Conservation (phyloP, 1,140 invertebrate genomes). For the Patella vulgata region DNA sequence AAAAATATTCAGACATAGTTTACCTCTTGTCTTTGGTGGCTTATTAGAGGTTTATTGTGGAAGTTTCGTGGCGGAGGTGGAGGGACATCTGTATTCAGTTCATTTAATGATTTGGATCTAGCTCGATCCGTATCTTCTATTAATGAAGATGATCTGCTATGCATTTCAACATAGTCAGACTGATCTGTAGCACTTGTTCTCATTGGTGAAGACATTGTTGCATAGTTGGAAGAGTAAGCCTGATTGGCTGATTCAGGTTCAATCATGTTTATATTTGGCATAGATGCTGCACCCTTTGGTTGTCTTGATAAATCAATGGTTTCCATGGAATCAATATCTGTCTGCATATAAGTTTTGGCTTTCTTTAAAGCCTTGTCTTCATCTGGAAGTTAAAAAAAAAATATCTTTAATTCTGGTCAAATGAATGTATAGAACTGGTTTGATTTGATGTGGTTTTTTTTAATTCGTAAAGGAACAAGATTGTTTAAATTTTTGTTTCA, state of each 20-base stretch:
- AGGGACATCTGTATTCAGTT: background rate
- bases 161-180: no score
- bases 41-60: conserved; percentile 22
- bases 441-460: no score
- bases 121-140: background rate
- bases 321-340: conserved; percentile 84
- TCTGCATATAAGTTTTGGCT: conserved; percentile 81
- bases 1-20: no score
- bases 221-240: background rate
- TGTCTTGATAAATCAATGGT: conserved; percentile 64
- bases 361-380: conserved; percentile 44
- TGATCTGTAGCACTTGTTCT: background rate
- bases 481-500: no score
- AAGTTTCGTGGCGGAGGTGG: background rate
- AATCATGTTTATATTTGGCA: conserved; percentile 6
- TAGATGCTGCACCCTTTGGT: conserved; percentile 21
- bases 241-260: background rate
- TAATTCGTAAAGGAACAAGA: no score
- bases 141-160: background rate
- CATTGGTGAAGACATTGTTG: background rate
- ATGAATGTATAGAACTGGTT: no score
- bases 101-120: background rate
- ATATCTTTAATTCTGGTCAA: conserved; percentile 12
- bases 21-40: conserved; percentile 34
- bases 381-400: conserved; percentile 10